Conservation (phyloP, 92 coral and sea anemone genomes). For the Meandrina meandrites region DNA sequence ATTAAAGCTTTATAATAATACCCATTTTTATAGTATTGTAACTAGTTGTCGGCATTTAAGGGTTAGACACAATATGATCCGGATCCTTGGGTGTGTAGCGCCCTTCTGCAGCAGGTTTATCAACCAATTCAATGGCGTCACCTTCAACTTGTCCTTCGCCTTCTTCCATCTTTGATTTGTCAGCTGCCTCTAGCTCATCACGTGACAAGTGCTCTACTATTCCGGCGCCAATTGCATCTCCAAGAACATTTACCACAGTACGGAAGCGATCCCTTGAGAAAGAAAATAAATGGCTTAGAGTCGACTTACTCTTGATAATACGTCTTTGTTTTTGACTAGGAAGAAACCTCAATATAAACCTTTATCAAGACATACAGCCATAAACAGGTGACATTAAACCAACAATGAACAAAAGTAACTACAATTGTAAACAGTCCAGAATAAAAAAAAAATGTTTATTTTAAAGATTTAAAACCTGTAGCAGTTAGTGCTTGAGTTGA, state of each 20-base stretch:
- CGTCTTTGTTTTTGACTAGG: too few relatives aligned
- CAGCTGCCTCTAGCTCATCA: conserved; percentile 48
- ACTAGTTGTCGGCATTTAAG: not conserved
- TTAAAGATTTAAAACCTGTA: too few relatives aligned
- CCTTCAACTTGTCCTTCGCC: not conserved
- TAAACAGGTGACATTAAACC: too few relatives aligned
- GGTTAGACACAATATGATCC: not conserved
- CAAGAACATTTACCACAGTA: conserved; percentile 52
- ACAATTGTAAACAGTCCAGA: too few relatives aligned
- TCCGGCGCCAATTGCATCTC: conserved; percentile 68
- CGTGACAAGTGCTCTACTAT: conserved; percentile 59
- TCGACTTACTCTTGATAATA: too few relatives aligned
- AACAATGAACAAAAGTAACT: too few relatives aligned
- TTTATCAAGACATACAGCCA: too few relatives aligned
- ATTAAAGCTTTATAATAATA: too few relatives aligned
- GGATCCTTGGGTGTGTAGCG: not conserved
- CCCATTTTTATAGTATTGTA: too few relatives aligned
- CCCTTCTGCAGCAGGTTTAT: not conserved
- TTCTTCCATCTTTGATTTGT: conserved; percentile 21
- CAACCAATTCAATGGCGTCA: not conserved
- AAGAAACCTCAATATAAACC: not conserved
- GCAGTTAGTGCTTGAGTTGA: too few relatives aligned
- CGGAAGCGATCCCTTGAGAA: conserved; percentile 70
- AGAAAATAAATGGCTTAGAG: not conserved
- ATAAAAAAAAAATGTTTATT: too few relatives aligned